Evolutionary conservation across 2,113 vertebrate genomes (phyloP).

Genomic region (Plecotus auritus): DNA sequence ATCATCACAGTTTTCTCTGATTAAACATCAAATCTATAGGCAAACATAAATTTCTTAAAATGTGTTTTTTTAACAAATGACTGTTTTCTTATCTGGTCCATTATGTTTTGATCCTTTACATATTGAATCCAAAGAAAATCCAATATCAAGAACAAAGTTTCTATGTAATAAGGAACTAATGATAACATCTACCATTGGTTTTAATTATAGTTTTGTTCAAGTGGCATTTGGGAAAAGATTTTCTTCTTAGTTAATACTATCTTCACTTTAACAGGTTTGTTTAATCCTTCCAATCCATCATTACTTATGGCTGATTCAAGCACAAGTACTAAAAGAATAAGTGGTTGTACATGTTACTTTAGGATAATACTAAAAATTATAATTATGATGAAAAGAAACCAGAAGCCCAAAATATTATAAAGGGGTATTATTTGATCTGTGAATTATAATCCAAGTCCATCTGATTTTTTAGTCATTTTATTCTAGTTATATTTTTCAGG

Average conservation of each 20-base stretch:
- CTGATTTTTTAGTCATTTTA: not conserved
- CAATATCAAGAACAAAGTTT: not conserved
- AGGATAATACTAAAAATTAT: not conserved
- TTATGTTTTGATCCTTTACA: not conserved
- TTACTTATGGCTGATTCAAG: not conserved
- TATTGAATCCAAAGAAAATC: not conserved
- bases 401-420: not conserved
- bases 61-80: not conserved
- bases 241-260: not conserved
- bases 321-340: not conserved
- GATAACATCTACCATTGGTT: not conserved
- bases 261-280: not conserved
- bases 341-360: not conserved
- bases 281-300: not conserved
- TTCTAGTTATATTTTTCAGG: not conserved
- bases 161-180: not conserved
- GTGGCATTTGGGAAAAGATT: not conserved
- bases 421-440: not conserved
- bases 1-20: slow-evolving; percentile 32
- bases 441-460: not conserved
- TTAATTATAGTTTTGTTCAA: not conserved
- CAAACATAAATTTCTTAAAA: slow-evolving; percentile 40
- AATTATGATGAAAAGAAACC: not conserved
- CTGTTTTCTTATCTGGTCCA: not conserved
- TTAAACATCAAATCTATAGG: slow-evolving; percentile 17